Evolutionary conservation across 2,113 vertebrate genomes (phyloP), one percentile per base, ranked within the genome.

Genomic region (Phocoena phocoena): DNA sequence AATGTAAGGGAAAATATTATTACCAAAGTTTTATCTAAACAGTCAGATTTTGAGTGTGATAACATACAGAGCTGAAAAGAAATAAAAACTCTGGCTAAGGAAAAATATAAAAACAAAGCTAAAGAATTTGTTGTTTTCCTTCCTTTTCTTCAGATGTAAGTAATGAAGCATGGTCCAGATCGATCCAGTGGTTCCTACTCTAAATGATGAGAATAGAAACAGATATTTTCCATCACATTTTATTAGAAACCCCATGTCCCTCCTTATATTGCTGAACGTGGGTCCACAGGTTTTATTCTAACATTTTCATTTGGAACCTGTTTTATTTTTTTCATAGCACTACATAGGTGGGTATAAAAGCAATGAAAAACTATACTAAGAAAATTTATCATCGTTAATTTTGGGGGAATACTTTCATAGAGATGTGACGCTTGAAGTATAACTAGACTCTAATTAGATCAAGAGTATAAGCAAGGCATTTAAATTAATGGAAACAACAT

Each of bases 151-250:
- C 9, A 68, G 10, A 36, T 47, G 7, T 11, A 44, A 31, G 2
- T 41, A 82, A 20, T 10, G 20, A 82, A 36, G 8, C 33, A 26
- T 1, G 23, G 80, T 55, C 1, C 17, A 25, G 58, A 28, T 23
- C 6, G 12, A 62, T 1, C 0, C 47, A 68, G 4, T 3, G 10
- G 14, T 70, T 86, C 4, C 11, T 26, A 23, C 11, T 5, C 6
- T 58, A 62, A 62, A 36, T 41, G 26, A 53, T 84, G 38, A 90
- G 21, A 62, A 20, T 8, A 12, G 33, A 20, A 41, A 67, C 1
- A 60, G 26, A 41, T 17, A 53, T 6, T 33, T 53, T 74, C 33
- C 68, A 44, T 90, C 26, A 82, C 8, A 15, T 88, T 83, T 89
- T n/a, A 8, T 1, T 55, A 12, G n/a, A 36, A 58, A 79, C 8